Evolutionary conservation across 2,888 invertebrate species (phyloP).

Genomic region (Drosophila kuntzei): DNA sequence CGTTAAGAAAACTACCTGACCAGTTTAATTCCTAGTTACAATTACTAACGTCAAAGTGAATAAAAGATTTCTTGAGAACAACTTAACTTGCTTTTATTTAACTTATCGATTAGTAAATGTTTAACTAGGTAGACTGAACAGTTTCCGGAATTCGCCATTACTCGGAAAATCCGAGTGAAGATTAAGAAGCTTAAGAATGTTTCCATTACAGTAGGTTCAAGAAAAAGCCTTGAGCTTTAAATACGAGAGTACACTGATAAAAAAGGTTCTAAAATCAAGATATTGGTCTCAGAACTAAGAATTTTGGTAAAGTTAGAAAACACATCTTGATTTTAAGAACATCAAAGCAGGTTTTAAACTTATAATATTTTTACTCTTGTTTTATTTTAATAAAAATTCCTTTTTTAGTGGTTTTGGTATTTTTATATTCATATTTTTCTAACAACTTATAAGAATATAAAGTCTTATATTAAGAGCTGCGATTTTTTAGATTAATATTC

Average conservation of each 20-base stretch:
- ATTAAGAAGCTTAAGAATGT: background rate
- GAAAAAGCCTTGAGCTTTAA: background rate
- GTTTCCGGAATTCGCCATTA: background rate
- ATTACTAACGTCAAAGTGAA: background rate
- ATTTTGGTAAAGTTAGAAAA: too few relatives aligned
- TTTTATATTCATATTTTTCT: too few relatives aligned
- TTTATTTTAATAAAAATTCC: too few relatives aligned
- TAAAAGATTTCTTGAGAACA: background rate
- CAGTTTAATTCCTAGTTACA: background rate
- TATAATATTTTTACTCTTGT: too few relatives aligned
- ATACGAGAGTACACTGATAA: background rate
- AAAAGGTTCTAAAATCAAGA: too few relatives aligned
- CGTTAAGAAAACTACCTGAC: background rate
- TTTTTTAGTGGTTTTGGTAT: too few relatives aligned
- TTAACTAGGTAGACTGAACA: background rate
- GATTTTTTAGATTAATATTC: too few relatives aligned
- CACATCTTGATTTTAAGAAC: too few relatives aligned
- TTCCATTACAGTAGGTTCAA: background rate
- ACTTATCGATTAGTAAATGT: background rate
- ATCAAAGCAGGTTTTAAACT: too few relatives aligned
- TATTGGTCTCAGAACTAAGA: too few relatives aligned
- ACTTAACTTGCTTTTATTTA: background rate
- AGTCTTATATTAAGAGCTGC: too few relatives aligned
- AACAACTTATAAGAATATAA: too few relatives aligned
- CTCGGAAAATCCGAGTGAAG: background rate